phyloP scores from a whole-genome alignment of 2,113 vertebrate genomes.

The Pithys albifrons region DNA sequence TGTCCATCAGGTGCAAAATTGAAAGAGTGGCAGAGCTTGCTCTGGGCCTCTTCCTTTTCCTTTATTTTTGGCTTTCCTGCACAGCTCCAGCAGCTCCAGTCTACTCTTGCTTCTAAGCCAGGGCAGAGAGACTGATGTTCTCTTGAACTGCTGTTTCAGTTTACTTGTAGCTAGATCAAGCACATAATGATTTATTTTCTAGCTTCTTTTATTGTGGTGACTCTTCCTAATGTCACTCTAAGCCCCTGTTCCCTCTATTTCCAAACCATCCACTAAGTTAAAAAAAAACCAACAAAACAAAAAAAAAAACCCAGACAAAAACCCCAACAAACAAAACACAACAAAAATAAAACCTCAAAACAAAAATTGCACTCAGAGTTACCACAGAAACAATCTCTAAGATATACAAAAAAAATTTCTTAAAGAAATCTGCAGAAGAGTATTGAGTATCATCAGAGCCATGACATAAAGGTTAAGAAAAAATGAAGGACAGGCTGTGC shows the following conservation, averaged over 20 bases:
- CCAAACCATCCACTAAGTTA: not conserved
- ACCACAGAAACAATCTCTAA: slow-evolving; percentile 48
- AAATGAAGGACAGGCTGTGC: not conserved
- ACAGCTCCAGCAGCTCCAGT: not conserved
- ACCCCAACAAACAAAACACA: too few relatives aligned
- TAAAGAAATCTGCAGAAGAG: not conserved
- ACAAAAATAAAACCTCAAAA: not conserved
- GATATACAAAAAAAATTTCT: slow-evolving; percentile 27
- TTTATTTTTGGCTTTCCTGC: not conserved
- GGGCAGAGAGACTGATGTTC: not conserved
- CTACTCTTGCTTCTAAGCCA: not conserved
- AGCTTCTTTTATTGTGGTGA: not conserved
- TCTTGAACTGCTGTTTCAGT: not conserved
- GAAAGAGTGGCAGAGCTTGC: not conserved
- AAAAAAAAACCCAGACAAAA: not conserved
- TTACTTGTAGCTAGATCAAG: not conserved
- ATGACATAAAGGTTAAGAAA: not conserved
- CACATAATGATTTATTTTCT: not conserved
- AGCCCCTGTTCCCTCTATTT: not conserved
- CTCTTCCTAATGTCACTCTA: not conserved
- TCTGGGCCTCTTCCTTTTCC: not conserved
- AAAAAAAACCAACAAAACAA: not conserved
- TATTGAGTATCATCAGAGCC: not conserved
- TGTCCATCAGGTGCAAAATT: not conserved
- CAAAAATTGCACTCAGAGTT: not conserved